Evolutionary conservation across 2,797 vertebrate species (phyloP), one percentile per base, ranked within the genome.

Genomic region (Rhabdophis nuchalis): DNA sequence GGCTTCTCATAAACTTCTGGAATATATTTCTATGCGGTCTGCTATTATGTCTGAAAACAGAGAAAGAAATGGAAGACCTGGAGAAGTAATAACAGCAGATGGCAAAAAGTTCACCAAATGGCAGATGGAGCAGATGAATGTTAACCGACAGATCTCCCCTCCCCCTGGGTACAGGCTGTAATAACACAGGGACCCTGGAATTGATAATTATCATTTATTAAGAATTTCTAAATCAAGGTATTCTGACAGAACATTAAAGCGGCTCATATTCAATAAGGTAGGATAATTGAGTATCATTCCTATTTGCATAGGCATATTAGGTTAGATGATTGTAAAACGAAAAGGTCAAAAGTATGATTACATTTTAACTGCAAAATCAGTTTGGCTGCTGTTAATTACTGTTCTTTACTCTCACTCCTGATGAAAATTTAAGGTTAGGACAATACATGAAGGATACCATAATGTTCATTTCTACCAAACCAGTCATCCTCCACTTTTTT

Each of bases 1-100:
- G 93, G n/a, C 90, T 91, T 89, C 91, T 95, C 88, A 87, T 82
- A 85, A 60, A 60, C 90, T 90, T 92, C 91, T 72, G 86, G 32
- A 64, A 86, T 93, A 50, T 88, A 92, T 61, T 93, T 94, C 50
- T 87, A 64, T 36, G 36, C 91, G 53, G 72, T 12, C 0, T 29
- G 10, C 56, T 88, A 5, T 53, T 61, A 52, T 72, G 25, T 90
- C 54, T 91, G 16, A 90, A 88, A 86, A 77, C 29, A 23, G 53
- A 72, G 57, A 92, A 89, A 58, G 27, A 23, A 90, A 27, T 3
- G 72, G 88, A 94, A 82, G 93, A 89, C n/a, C 52, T 60, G 85
- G 82, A 86, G 6, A 89, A 46, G 32, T 87, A 92, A 91, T 50
- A 91, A 91, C 8, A 60, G 8, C 64, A 91, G 64, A 72, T 91